phyloP scores from a whole-genome alignment of 2,888 invertebrate species.

The Lithophane semibrunnea region DNA sequence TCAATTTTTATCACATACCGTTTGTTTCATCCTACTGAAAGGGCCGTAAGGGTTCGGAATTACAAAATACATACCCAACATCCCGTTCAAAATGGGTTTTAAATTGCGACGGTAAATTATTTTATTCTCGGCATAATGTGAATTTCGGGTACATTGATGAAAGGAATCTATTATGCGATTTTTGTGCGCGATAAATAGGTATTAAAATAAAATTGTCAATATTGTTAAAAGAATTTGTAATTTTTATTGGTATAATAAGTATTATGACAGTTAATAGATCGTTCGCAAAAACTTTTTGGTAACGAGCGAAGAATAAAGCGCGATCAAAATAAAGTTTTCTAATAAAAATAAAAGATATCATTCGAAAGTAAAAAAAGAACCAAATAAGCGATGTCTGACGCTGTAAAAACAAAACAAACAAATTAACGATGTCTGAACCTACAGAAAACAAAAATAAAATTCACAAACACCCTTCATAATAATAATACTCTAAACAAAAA shows the following conservation, averaged over 20 bases:
- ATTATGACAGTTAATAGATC: background rate
- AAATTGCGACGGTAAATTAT: slow-evolving; percentile 44
- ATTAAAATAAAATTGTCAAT: background rate
- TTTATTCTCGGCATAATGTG: slow-evolving; percentile 24
- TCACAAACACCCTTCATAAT: background rate
- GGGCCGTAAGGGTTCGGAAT: slow-evolving; percentile 30
- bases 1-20: slow-evolving; percentile 56
- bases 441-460: slow-evolving; percentile 18
- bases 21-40: slow-evolving; percentile 47
- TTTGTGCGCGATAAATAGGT: background rate
- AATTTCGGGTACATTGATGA: slow-evolving; percentile 8
- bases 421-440: slow-evolving; percentile 10
- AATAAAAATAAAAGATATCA: slow-evolving; percentile 4
- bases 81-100: slow-evolving; percentile 41
- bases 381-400: background rate
- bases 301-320: background rate
- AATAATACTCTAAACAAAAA: background rate
- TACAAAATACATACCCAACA: slow-evolving; percentile 46
- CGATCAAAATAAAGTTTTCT: background rate
- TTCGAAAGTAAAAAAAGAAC: background rate
- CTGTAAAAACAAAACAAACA: slow-evolving; percentile 13
- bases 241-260: background rate
- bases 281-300: background rate
- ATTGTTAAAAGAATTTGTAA: background rate
- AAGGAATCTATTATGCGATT: slow-evolving; percentile 11